Evolutionary conservation across 2,797 vertebrate species (phyloP), one percentile per base, ranked within the genome.

Genomic region (Mus caroli): DNA sequence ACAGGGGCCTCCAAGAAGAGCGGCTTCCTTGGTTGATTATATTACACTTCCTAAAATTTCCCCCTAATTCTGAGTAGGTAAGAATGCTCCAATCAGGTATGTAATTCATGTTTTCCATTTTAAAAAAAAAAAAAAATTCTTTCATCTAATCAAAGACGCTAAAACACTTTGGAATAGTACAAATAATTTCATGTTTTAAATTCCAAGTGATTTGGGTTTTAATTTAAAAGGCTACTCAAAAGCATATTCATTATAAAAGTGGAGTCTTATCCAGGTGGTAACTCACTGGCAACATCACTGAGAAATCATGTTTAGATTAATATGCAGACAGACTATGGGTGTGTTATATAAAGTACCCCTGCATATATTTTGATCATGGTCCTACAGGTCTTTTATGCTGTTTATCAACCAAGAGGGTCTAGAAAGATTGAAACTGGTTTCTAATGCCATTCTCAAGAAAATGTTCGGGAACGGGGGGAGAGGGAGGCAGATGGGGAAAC

Each of bases 31-130:
- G 95, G 96, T 97, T 94, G 95, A 96, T 97, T 96, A 98, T 95
- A 98, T 97, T 97, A 97, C 92, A 95, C 24, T 28, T 84, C 26
- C 40, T 52, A 80, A 77, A 64, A n/a, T 3, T 12, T 69, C 97
- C 97, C 97, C 97, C 24, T 97, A 97, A 98, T 98, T 97, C 95
- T 80, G 97, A 96, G 96, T 73, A 97, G 97, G 97, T 95, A 97
- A 98, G 97, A 98, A 97, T 93, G 85, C 91, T 97, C 98, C 96
- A 98, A 97, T 98, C 97, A 94, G 95, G 95, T 97, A 91, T 75
- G 22, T 94, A 95, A 97, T 95, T 95, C 97, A 97, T 98, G 98
- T 98, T 98, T 98, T 97, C 97, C 90, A 97, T 98, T 97, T 90
- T 50, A 40, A 94, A 97, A 97, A 95, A 97, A 97, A n/a, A n/a